Evolutionary conservation across 92 coral and sea anemone genomes (phyloP).

Genomic region (Zoanthus gigantus): DNA sequence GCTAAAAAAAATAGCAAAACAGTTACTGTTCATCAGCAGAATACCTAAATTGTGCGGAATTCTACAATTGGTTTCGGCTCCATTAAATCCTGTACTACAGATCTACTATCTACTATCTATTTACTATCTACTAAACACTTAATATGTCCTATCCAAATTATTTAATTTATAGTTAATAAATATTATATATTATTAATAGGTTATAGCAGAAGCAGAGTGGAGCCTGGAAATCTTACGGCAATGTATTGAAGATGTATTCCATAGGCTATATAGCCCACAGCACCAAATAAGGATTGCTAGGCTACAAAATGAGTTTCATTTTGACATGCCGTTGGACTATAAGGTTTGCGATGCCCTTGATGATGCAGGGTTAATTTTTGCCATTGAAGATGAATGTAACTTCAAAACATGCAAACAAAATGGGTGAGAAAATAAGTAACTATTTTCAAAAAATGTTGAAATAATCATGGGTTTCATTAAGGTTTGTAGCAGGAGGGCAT

Average conservation of each 20-base stretch:
- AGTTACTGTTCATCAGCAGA: no score
- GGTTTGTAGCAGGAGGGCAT: no score
- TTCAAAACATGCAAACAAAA: neutral
- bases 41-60: no score
- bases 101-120: no score
- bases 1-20: no score
- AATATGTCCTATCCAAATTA: no score
- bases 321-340: conserved; percentile 81
- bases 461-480: no score
- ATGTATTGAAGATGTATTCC: conserved; percentile 75
- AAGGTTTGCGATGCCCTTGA: conserved; percentile 73
- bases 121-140: no score
- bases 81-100: no score
- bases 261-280: conserved; percentile 73
- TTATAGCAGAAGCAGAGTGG: conserved; percentile 84
- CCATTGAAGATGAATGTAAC: conserved; percentile 60
- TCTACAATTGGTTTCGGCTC: no score
- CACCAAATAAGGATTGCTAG: conserved; percentile 58
- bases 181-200: conserved; percentile 42
- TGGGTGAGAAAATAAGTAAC: neutral
- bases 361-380: conserved; percentile 83
- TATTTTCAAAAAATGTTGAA: no score
- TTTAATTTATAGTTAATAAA: no score
- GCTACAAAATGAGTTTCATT: conserved; percentile 88
- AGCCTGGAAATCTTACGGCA: conserved; percentile 58